Percentiles rank a stretch among this genome's conserved stretches.
Conservation (phyloP, 1,140 invertebrate genomes). For the Steinernema feltiae region DNA sequence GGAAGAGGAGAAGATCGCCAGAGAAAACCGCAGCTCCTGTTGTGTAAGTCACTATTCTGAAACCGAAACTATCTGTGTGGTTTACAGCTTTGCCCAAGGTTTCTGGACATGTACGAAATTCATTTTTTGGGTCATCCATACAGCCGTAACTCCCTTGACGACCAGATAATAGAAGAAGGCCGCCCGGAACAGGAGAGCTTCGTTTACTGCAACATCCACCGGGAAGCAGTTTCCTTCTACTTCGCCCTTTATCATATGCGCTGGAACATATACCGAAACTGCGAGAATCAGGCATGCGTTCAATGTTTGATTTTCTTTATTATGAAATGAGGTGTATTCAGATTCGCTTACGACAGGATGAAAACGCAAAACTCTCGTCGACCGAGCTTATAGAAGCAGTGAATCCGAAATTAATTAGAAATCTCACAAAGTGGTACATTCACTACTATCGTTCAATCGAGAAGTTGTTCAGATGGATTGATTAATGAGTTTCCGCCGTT, state of each 20-base stretch:
- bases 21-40: no score
- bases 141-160: not conserved
- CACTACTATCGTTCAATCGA: not conserved
- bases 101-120: no score
- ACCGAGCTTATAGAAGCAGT: not conserved
- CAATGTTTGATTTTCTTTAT: no score
- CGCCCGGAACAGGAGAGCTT: not conserved
- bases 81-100: no score
- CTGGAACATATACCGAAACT: not conserved
- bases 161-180: not conserved
- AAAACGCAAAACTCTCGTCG: not conserved
- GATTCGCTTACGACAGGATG: no score
- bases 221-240: not conserved
- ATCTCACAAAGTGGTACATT: not conserved
- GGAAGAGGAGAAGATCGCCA: no score
- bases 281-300: not conserved
- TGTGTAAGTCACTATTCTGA: no score
- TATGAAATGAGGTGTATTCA: no score
- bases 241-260: constrained; percentile 1
- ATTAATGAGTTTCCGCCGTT: no score
- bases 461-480: not conserved
- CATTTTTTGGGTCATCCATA: no score
- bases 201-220: not conserved
- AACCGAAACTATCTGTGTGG: no score
- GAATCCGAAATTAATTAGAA: not conserved